Evolutionary conservation across 1,140 invertebrate species (phyloP).

Genomic region (Metopolophium dirhodum): DNA sequence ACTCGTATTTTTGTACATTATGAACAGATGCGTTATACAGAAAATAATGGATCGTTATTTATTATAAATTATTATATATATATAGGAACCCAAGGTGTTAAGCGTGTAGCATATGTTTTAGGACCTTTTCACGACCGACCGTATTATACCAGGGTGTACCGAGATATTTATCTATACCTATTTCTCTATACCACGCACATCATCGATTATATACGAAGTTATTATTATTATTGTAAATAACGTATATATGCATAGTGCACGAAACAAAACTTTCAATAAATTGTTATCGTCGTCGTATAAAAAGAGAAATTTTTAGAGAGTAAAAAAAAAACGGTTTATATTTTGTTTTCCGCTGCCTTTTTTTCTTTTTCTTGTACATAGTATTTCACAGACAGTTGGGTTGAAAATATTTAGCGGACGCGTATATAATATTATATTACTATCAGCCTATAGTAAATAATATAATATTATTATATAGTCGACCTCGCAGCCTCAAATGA

Average conservation of each 20-base stretch:
- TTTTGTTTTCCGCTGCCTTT: neutral
- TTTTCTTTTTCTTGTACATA: neutral
- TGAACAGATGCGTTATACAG: slow-evolving; percentile 2
- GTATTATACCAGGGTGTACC: neutral
- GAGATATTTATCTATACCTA: neutral
- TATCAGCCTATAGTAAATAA: neutral
- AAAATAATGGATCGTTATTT: slow-evolving; percentile 14
- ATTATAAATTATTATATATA: neutral
- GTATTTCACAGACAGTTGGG: neutral
- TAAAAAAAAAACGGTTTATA: neutral
- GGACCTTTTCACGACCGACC: neutral
- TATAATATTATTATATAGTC: neutral
- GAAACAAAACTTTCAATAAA: neutral
- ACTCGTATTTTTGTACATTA: neutral
- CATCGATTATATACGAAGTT: neutral
- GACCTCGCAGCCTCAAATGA: neutral
- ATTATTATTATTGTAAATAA: neutral
- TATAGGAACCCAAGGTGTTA: neutral
- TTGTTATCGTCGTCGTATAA: neutral
- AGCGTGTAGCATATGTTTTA: neutral
- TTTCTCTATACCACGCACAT: neutral
- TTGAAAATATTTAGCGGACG: neutral
- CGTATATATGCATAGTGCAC: neutral
- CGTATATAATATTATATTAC: neutral
- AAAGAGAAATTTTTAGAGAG: neutral